These are phyloP conservation scores for Philonicus albiceps DNA, from an alignment of 2,888 invertebrate genomes.

Conservation along the genomic window DNA sequence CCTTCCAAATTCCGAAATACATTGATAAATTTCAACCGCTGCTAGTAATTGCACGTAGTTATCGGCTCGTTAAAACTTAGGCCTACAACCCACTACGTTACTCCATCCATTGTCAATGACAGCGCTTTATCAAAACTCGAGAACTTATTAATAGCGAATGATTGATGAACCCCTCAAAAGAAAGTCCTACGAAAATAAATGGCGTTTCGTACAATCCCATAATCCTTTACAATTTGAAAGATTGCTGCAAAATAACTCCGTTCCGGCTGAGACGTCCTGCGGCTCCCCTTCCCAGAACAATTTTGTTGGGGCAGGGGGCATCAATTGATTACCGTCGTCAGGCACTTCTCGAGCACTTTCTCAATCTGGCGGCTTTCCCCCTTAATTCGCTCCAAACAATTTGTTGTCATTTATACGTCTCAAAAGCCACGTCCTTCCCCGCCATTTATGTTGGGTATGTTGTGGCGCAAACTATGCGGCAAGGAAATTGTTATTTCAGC, in stretches of 20 bases:
- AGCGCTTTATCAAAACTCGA: background rate
- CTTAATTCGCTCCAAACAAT: constrained; percentile 17
- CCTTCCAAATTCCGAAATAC: background rate
- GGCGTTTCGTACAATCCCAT: background rate
- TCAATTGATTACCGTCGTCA: background rate
- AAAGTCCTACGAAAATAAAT: background rate
- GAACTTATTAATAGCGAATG: background rate
- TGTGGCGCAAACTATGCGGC: background rate
- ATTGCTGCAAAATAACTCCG: background rate
- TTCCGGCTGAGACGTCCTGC: background rate
- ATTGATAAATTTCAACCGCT: background rate
- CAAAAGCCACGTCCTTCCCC: background rate
- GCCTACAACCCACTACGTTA: background rate
- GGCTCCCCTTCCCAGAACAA: background rate
- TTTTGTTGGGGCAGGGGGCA: background rate
- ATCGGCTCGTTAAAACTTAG: background rate
- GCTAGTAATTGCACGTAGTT: background rate
- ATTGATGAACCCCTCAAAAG: background rate
- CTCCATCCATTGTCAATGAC: background rate
- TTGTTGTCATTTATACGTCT: constrained; percentile 15
- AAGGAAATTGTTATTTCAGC: constrained; percentile 31
- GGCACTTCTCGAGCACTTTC: background rate
- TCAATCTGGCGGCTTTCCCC: constrained; percentile 6
- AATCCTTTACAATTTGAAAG: background rate
- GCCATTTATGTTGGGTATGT: background rate